Conservation (phyloP, 37 sponge, comb jelly and placozoan genomes). For the Corticium candelabrum region DNA sequence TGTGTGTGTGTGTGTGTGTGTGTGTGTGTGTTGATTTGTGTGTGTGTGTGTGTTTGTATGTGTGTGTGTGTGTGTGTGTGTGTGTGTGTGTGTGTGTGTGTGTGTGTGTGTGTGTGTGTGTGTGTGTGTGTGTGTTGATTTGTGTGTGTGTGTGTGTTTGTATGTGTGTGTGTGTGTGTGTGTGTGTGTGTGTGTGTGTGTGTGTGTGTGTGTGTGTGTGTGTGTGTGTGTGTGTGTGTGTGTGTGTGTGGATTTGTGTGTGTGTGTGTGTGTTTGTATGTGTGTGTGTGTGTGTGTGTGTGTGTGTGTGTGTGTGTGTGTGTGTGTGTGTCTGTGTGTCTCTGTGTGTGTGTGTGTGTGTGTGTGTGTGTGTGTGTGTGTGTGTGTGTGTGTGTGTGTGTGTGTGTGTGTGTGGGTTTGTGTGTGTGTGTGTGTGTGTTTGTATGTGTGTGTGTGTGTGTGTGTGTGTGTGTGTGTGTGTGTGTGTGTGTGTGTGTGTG, state of each 20-base stretch:
- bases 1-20: conserved; percentile 28
- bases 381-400: conserved; percentile 17
- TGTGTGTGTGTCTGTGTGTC: conserved; percentile 2
- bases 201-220: conserved; percentile 5
- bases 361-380: conserved; percentile 13
- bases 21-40: too few relatives aligned
- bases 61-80: conserved; percentile 28
- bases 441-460: too few relatives aligned
- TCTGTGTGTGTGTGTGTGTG: conserved; percentile 17
- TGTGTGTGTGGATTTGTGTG: too few relatives aligned
- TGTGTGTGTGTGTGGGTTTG: too few relatives aligned
- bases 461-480: conserved; percentile 27
- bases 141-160: too few relatives aligned
- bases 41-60: too few relatives aligned
- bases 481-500: conserved; percentile 29
- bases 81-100: conserved; percentile 28
- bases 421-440: too few relatives aligned
- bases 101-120: conserved; percentile 28
- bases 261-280: too few relatives aligned
- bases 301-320: conserved; percentile 5
- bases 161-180: conserved; percentile 28
- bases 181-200: conserved; percentile 28
- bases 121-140: conserved; percentile 28
- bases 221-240: conserved; percentile 5
- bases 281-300: too few relatives aligned